phyloP scores from a whole-genome alignment of 2,113 vertebrate species.

The Rana temporaria region DNA sequence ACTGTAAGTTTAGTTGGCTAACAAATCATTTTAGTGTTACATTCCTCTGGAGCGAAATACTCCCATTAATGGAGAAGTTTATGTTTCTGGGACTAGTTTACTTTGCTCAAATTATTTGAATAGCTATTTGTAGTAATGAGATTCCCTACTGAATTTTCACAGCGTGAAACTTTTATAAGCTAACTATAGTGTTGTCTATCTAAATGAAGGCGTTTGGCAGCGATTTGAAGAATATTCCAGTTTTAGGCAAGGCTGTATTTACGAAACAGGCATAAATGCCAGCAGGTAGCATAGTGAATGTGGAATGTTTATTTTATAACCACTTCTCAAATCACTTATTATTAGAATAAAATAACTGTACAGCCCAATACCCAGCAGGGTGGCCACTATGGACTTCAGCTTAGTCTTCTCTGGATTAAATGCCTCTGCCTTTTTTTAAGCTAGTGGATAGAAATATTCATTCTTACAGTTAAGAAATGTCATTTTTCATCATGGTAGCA shows the following conservation, averaged over 20 bases:
- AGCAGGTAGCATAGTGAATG: constrained; percentile 21
- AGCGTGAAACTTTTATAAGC: constrained; percentile 20
- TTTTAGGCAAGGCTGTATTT: constrained; percentile 8
- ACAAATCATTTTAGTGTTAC: too few species aligned
- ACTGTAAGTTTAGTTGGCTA: too few species aligned
- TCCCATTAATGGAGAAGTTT: constrained; percentile 31
- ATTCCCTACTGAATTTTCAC: constrained; percentile 17
- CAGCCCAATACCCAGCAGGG: constrained; percentile 17
- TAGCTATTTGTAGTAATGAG: constrained; percentile 26
- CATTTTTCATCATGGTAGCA: too few species aligned
- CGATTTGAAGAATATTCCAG: constrained; percentile 9
- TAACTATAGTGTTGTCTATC: constrained; percentile 35
- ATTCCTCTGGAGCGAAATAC: too few species aligned
- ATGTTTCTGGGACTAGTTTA: constrained; percentile 9
- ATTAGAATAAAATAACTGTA: constrained; percentile 9
- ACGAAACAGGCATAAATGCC: not conserved
- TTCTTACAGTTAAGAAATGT: not conserved
- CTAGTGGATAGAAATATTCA: not conserved
- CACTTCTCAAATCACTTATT: constrained; percentile 6
- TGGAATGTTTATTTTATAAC: constrained; percentile 30
- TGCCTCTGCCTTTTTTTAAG: not conserved
- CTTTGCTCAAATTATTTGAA: constrained; percentile 50
- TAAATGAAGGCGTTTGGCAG: constrained; percentile 15
- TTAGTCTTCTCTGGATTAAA: constrained; percentile 2
- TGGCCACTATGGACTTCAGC: not conserved